These are phyloP conservation scores for Anarrhichthys ocellatus DNA, from an alignment of 2,113 vertebrate species.

Conservation along the genomic window DNA sequence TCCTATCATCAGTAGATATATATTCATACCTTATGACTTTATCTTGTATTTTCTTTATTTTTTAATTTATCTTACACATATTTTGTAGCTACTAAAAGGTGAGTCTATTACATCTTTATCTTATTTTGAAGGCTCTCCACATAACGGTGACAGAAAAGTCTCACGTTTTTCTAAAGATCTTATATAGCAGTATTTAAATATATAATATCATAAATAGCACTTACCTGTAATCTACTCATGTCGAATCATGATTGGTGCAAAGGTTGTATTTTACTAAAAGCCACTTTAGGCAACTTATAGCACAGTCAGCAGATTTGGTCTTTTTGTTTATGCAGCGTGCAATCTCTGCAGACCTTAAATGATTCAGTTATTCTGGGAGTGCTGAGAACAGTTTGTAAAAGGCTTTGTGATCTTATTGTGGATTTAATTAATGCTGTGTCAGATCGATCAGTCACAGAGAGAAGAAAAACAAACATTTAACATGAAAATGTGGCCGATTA, in stretches of 20 bases:
- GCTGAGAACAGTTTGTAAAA: not conserved
- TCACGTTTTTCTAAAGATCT: not conserved
- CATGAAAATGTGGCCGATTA: constrained; percentile 12
- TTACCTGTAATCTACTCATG: not conserved
- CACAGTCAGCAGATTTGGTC: not conserved
- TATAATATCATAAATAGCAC: not conserved
- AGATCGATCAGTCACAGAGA: not conserved
- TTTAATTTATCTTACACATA: not conserved
- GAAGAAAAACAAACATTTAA: constrained; percentile 35
- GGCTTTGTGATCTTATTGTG: not conserved
- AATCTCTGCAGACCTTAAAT: constrained; percentile 16
- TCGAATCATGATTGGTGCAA: not conserved
- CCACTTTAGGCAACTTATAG: not conserved
- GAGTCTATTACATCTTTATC: not conserved
- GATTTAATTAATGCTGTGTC: constrained; percentile 18
- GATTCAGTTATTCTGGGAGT: not conserved
- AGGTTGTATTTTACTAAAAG: constrained; percentile 4
- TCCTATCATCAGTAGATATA: not conserved
- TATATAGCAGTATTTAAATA: not conserved
- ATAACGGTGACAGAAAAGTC: not conserved
- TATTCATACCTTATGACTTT: not conserved
- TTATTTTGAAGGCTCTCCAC: not conserved
- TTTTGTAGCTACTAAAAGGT: not conserved
- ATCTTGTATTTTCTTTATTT: not conserved
- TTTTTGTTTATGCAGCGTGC: not conserved